Percentiles rank a stretch among this genome's conserved stretches.
Evolutionary conservation across 1,140 invertebrate species (phyloP).

Genomic region (Heterodera carotae): DNA sequence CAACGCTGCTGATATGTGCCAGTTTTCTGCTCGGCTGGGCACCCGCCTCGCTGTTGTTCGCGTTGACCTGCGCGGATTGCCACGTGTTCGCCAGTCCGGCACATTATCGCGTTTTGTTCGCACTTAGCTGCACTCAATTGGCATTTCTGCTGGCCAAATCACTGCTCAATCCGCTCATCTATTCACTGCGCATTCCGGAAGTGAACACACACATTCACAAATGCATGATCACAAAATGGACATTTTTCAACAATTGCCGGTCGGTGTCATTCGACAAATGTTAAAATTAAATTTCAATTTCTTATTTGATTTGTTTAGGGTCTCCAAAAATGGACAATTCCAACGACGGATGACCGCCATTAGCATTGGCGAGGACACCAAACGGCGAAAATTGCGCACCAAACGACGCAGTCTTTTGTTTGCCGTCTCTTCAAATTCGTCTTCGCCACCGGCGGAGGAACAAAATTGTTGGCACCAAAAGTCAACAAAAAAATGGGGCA

Average conservation of each 20-base stretch:
- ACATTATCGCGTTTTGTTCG: conserved; percentile 48
- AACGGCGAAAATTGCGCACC: neutral
- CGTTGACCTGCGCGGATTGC: conserved; percentile 41
- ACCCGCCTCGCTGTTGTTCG: conserved; percentile 40
- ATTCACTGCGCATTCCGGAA: conserved; percentile 54
- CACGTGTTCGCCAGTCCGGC: conserved; percentile 31
- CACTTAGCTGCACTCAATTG: conserved; percentile 49
- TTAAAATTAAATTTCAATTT: neutral
- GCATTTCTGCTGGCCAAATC: conserved; percentile 54
- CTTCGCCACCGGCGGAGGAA: neutral
- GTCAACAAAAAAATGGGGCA: neutral
- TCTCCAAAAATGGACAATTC: neutral
- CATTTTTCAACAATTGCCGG: neutral
- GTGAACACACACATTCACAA: conserved; percentile 27
- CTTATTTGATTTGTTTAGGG: neutral
- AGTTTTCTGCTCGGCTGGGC: conserved; percentile 58
- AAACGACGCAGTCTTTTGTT: neutral
- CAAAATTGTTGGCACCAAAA: neutral
- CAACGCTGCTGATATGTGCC: conserved; percentile 51
- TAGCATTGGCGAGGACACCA: neutral
- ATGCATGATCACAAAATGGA: neutral
- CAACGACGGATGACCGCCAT: neutral
- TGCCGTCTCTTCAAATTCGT: neutral
- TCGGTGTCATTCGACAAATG: neutral
- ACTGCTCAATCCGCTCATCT: conserved; percentile 55